phyloP scores from a whole-genome alignment of 2,888 invertebrate genomes.

The Drosophila putrida region DNA sequence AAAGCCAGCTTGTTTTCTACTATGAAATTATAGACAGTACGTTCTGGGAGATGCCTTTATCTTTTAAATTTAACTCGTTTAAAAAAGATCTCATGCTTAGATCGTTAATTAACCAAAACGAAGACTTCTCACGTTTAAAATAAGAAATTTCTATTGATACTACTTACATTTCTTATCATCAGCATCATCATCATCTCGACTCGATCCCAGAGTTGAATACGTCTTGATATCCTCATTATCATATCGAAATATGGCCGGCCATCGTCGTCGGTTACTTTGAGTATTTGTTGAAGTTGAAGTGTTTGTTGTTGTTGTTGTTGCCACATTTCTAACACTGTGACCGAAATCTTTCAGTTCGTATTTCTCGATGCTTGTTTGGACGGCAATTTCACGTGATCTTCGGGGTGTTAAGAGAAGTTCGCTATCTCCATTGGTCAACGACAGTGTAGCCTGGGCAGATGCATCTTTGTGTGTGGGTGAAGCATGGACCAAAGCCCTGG shows the following conservation, averaged over 20 bases:
- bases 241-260: conserved; percentile 68
- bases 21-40: too few relatives aligned
- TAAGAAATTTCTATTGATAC: background rate
- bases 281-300: conserved; percentile 64
- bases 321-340: conserved; percentile 73
- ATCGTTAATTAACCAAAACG: background rate
- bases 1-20: too few relatives aligned
- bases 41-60: too few relatives aligned
- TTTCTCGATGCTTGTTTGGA: conserved; percentile 83
- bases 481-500: conserved; percentile 58
- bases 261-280: conserved; percentile 43
- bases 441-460: conserved; percentile 59
- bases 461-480: conserved; percentile 64
- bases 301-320: conserved; percentile 71
- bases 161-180: conserved; percentile 80
- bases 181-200: conserved; percentile 82
- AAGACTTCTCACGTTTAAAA: background rate
- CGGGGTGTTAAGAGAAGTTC: conserved; percentile 47
- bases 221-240: conserved; percentile 83
- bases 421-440: conserved; percentile 57
- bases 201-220: conserved; percentile 82
- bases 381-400: conserved; percentile 81
- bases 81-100: background rate
- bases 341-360: conserved; percentile 78
- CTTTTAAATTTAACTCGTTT: background rate